A percentile compares a stretch with the other conserved stretches of the same genome.
Conservation (phyloP, 2,113 vertebrate species). For the Athene noctua region DNA sequence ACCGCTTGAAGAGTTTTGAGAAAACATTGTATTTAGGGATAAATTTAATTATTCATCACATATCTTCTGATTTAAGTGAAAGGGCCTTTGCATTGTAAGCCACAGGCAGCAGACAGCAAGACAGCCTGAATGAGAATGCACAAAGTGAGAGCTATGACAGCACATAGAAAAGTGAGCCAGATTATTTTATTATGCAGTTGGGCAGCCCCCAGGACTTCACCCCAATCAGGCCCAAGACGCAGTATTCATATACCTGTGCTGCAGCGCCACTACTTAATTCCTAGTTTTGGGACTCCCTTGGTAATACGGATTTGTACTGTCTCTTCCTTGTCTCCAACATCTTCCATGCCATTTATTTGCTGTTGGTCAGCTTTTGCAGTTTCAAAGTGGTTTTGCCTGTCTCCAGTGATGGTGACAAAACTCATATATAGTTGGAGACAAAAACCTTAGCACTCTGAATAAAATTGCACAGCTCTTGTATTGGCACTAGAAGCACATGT, state of each 20-base stretch:
- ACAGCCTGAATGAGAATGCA: neutral
- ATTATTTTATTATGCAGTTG: neutral
- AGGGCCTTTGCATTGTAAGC: neutral
- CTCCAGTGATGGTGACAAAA: neutral
- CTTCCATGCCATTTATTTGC: neutral
- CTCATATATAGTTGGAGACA: neutral
- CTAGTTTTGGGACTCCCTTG: neutral
- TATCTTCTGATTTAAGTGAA: neutral
- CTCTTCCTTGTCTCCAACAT: neutral
- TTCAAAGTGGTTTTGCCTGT: fast-evolving
- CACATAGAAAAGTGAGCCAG: fast-evolving
- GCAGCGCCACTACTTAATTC: neutral
- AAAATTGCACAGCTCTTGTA: neutral
- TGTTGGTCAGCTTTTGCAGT: neutral
- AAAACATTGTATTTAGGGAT: neutral
- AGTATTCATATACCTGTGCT: fast-evolving
- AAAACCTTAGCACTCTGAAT: neutral
- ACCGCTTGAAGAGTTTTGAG: neutral
- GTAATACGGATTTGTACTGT: fast-evolving
- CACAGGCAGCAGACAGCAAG: neutral
- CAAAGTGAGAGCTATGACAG: neutral
- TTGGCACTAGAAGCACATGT: neutral
- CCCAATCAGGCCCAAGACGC: neutral
- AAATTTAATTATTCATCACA: neutral
- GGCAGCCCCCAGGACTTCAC: fast-evolving